A percentile compares a stretch with the other conserved stretches of the same genome.
These are phyloP conservation scores for Nezara viridula DNA, from an alignment of 2,888 invertebrate species.

Conservation along the genomic window DNA sequence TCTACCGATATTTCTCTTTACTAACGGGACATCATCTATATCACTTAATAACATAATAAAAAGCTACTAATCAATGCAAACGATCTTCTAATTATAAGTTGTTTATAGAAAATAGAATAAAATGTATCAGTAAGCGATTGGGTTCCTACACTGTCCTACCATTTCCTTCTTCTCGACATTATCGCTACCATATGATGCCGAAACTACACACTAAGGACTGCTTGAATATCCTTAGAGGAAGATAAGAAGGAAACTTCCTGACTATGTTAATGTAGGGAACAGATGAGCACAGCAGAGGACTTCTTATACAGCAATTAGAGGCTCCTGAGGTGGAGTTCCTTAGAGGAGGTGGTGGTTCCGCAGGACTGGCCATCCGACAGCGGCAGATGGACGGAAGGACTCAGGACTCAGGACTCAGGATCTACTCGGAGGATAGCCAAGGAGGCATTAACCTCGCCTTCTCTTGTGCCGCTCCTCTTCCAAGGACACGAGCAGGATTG, in stretches of 20 bases:
- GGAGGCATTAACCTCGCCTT: conserved; percentile 23
- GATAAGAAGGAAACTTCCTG: not conserved
- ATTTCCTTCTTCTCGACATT: not conserved
- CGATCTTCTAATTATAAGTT: no score
- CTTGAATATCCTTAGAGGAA: not conserved
- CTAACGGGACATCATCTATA: no score
- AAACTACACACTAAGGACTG: not conserved
- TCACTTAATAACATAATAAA: no score
- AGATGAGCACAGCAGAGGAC: not conserved
- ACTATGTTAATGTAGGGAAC: not conserved
- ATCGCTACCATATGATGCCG: not conserved
- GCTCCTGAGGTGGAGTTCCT: conserved; percentile 33
- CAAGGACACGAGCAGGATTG: conserved; percentile 18
- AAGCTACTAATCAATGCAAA: no score
- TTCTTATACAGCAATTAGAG: conserved; percentile 36
- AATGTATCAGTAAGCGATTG: no score
- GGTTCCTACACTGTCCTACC: not conserved
- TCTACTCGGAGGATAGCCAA: not conserved
- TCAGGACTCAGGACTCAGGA: not conserved
- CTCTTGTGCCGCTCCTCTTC: not conserved
- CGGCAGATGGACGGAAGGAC: conserved; percentile 35
- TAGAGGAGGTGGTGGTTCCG: conserved; percentile 25
- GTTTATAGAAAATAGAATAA: no score
- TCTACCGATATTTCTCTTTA: no score
- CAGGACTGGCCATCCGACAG: not conserved